A percentile compares a stretch with the other conserved stretches of the same genome.
These are phyloP conservation scores for Cyaniris semiargus DNA, from an alignment of 2,888 invertebrate genomes.

Conservation along the genomic window DNA sequence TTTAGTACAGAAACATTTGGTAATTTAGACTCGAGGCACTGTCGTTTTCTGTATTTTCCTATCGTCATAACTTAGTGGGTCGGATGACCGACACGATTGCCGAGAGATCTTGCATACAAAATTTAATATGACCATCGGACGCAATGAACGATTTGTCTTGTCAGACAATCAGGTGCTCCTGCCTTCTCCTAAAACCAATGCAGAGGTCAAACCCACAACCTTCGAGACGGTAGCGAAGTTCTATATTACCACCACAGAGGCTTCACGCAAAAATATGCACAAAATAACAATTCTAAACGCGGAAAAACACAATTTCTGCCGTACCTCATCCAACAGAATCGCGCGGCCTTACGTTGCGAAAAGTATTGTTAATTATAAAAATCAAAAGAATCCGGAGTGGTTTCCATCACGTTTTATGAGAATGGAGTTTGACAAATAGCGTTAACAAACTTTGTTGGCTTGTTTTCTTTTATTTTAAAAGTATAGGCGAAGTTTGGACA, in stretches of 20 bases:
- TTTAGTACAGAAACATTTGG: no score
- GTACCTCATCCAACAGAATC: not conserved
- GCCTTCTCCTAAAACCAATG: no score
- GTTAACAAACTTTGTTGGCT: constrained; percentile 1
- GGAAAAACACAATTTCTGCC: not conserved
- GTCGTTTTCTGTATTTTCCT: no score
- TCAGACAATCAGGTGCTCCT: no score
- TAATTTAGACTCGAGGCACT: no score
- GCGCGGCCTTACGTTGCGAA: not conserved
- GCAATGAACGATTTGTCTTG: no score
- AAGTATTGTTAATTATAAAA: constrained; percentile 21
- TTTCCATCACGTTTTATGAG: constrained; percentile 22
- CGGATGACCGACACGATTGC: no score
- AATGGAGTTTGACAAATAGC: not conserved
- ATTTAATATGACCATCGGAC: no score
- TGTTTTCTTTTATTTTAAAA: constrained; percentile 21
- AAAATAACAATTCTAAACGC: not conserved
- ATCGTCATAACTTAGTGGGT: no score
- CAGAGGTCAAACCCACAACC: no score
- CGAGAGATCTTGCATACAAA: no score
- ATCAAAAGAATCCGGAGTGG: not conserved
- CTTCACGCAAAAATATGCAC: not conserved
- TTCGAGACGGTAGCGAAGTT: no score
- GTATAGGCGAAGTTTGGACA: not conserved
- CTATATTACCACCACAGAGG: not conserved